These are phyloP conservation scores for Mactra quadrangularis DNA, from an alignment of 1,140 invertebrate species.

Conservation along the genomic window DNA sequence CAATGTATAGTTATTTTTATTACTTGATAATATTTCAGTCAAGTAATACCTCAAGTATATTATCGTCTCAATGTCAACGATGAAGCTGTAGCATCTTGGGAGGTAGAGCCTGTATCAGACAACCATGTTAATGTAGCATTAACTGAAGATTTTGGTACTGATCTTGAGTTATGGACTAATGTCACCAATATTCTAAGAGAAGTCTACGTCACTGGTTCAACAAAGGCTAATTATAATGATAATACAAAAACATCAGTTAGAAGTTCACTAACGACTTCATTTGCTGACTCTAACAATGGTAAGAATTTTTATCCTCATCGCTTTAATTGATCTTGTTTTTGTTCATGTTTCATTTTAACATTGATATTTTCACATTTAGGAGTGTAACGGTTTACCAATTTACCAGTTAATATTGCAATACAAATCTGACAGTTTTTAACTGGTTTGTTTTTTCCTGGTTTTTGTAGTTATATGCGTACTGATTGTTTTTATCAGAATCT, in stretches of 20 bases:
- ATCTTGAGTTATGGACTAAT: constrained; percentile 46
- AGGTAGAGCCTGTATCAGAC: neutral
- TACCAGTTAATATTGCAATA: no score
- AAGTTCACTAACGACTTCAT: neutral
- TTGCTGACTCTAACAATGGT: constrained; percentile 49
- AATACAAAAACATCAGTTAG: neutral
- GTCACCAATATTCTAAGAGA: constrained; percentile 14
- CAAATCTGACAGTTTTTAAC: no score
- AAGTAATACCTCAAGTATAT: constrained; percentile 21
- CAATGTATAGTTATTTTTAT: no score
- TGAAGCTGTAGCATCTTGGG: constrained; percentile 24
- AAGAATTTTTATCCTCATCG: neutral
- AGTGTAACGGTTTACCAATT: no score
- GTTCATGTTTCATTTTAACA: neutral
- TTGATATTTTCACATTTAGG: no score
- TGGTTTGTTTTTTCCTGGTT: no score
- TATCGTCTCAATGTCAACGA: constrained; percentile 24
- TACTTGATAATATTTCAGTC: constrained; percentile 30
- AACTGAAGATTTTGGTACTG: neutral
- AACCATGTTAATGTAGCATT: neutral
- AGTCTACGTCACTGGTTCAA: constrained; percentile 10
- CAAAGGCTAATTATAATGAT: constrained; percentile 3
- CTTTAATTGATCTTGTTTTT: no score
- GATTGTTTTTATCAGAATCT: no score
- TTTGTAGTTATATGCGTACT: no score